Evolutionary conservation across 1,140 invertebrate genomes (phyloP).

Genomic region (Drosophila persimilis): DNA sequence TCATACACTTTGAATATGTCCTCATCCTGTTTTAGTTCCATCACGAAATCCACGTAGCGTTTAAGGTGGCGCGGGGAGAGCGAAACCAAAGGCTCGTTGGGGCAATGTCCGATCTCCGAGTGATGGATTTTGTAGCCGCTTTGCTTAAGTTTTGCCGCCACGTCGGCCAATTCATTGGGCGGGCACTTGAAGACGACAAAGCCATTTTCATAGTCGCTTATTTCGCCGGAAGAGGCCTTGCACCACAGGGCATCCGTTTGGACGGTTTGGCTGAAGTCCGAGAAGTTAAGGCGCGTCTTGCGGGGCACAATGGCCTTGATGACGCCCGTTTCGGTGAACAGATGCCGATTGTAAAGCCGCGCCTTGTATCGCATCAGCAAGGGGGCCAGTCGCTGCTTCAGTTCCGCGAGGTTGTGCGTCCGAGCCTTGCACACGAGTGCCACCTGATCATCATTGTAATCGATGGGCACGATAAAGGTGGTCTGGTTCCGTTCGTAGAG

Average conservation of each 20-base stretch:
- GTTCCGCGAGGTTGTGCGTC: constrained; percentile 27
- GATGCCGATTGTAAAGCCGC: constrained; percentile 34
- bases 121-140: constrained; percentile 48
- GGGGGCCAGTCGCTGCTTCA: constrained; percentile 34
- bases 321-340: constrained; percentile 41
- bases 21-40: constrained; percentile 20
- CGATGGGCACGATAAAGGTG: constrained; percentile 33
- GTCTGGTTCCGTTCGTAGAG: constrained; percentile 32
- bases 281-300: not conserved
- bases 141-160: constrained; percentile 24
- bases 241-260: constrained; percentile 46
- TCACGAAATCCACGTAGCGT: constrained; percentile 43
- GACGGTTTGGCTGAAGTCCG: constrained; percentile 32
- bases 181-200: constrained; percentile 53
- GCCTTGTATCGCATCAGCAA: constrained; percentile 33
- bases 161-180: constrained; percentile 29
- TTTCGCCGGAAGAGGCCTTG: constrained; percentile 33
- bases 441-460: constrained; percentile 30
- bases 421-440: constrained; percentile 51
- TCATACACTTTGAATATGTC: constrained; percentile 66
- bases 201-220: constrained; percentile 28
- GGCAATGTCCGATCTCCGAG: constrained; percentile 36
- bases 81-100: constrained; percentile 26
- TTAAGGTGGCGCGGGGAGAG: constrained; percentile 19
- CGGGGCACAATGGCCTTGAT: constrained; percentile 47